phyloP scores from a whole-genome alignment of 2,888 invertebrate species.

The Brachyptera risi region DNA sequence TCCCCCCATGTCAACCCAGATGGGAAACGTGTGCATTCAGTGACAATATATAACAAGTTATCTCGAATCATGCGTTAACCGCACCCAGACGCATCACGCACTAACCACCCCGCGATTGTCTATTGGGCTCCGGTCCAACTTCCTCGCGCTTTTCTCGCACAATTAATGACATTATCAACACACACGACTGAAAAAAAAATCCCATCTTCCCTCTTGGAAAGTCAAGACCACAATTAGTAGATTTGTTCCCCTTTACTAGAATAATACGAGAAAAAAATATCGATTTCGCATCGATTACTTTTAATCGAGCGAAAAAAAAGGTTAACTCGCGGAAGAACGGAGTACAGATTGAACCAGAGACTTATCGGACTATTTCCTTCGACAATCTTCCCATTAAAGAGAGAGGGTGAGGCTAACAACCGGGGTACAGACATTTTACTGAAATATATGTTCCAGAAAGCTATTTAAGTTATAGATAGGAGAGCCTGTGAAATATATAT shows the following conservation, averaged over 20 bases:
- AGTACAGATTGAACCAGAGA: conserved; percentile 6
- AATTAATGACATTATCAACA: conserved; percentile 22
- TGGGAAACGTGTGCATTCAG: no score
- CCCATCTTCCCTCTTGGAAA: conserved; percentile 5
- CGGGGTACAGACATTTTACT: neutral
- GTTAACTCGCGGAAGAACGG: neutral
- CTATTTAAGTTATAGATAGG: no score
- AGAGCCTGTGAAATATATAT: no score
- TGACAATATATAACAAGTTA: neutral
- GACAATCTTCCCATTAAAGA: conserved; percentile 6
- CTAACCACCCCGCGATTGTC: conserved; percentile 5
- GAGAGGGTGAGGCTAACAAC: neutral
- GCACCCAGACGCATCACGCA: neutral
- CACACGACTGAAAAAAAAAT: conserved; percentile 16
- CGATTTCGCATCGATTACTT: conserved; percentile 13
- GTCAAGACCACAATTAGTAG: conserved; percentile 17
- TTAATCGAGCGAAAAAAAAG: conserved; percentile 17
- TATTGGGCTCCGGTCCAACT: conserved; percentile 14
- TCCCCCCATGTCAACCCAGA: no score
- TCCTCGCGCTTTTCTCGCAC: neutral
- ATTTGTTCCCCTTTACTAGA: conserved; percentile 4
- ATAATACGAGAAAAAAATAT: conserved; percentile 11
- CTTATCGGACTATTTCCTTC: conserved; percentile 6
- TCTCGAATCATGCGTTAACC: conserved; percentile 7
- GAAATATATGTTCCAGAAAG: no score